A percentile compares a stretch with the other conserved stretches of the same genome.
These are phyloP conservation scores for Cephalotes varians DNA, from an alignment of 2,888 invertebrate genomes.

Conservation along the genomic window DNA sequence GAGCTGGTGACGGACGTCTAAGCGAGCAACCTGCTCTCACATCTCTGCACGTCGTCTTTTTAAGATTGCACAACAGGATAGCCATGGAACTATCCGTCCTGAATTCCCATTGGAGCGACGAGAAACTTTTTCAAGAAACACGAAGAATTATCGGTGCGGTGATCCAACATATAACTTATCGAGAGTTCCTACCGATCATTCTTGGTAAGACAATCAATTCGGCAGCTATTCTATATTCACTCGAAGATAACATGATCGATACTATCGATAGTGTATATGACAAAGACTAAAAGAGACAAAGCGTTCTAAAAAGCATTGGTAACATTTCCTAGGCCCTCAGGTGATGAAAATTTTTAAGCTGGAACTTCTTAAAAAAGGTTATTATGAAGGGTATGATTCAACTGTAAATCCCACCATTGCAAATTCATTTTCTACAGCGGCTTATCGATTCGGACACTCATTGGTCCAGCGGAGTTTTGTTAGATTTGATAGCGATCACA, in stretches of 20 bases:
- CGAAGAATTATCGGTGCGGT: conserved; percentile 93
- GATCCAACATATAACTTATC: conserved; percentile 94
- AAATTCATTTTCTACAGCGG: conserved; percentile 93
- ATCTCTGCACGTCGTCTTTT: conserved; percentile 91
- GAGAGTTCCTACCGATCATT: conserved; percentile 93
- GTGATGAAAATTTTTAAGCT: conserved; percentile 92
- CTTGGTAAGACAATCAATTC: conserved; percentile 87
- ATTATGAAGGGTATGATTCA: conserved; percentile 90
- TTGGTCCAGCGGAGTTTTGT: conserved; percentile 93
- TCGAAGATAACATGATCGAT: not conserved
- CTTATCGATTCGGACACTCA: conserved; percentile 95
- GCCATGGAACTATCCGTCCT: conserved; percentile 90
- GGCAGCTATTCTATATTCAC: not conserved
- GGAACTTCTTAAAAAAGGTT: conserved; percentile 89
- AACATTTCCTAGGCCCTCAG: conserved; percentile 87
- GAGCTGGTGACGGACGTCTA: conserved; percentile 92
- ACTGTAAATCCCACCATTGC: conserved; percentile 91
- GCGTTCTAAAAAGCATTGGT: not conserved
- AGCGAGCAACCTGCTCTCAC: conserved; percentile 94
- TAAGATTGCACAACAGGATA: conserved; percentile 92
- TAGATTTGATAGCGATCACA: conserved; percentile 90
- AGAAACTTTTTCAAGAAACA: conserved; percentile 94
- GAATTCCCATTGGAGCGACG: conserved; percentile 96
- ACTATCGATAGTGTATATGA: not conserved
- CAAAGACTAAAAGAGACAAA: not conserved